Evolutionary conservation across 2,113 vertebrate species (phyloP).

Genomic region (Oxyruncus cristatus): DNA sequence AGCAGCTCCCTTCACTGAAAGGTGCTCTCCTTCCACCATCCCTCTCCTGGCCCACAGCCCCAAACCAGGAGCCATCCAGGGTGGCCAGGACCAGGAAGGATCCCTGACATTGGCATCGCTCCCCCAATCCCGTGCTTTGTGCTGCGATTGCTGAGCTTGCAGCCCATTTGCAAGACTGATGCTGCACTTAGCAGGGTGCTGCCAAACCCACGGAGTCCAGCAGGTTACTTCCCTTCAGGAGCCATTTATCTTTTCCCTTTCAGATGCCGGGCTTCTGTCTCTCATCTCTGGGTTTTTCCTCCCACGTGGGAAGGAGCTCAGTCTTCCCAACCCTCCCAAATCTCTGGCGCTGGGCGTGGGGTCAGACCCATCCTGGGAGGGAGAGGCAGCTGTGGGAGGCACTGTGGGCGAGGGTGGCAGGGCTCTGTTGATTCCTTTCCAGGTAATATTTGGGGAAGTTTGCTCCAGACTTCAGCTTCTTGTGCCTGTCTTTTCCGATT

Average conservation of each 20-base stretch:
- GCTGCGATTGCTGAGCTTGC: not conserved
- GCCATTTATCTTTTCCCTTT: constrained; percentile 18
- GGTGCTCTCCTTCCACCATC: not conserved
- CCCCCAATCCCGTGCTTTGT: accelerated
- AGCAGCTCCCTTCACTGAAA: not conserved
- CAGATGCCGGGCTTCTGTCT: not conserved
- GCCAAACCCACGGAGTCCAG: constrained; percentile 18
- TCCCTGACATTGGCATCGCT: not conserved
- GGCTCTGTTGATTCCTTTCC: not conserved
- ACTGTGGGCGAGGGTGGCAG: accelerated
- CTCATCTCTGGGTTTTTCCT: not conserved
- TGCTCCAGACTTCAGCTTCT: not conserved
- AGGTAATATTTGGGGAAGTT: not conserved
- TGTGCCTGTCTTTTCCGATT: accelerated
- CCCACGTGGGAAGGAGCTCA: not conserved
- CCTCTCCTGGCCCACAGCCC: not conserved
- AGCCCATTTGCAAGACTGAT: not conserved
- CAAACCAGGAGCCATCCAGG: not conserved
- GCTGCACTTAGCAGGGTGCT: constrained; percentile 23
- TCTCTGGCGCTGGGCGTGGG: accelerated
- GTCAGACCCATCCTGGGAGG: not conserved
- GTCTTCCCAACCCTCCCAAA: not conserved
- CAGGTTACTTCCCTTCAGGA: constrained; percentile 26
- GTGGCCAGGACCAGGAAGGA: not conserved
- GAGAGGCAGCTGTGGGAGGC: not conserved